phyloP scores from a whole-genome alignment of 2,797 vertebrate species.

The Paramormyrops hopkinsi region DNA sequence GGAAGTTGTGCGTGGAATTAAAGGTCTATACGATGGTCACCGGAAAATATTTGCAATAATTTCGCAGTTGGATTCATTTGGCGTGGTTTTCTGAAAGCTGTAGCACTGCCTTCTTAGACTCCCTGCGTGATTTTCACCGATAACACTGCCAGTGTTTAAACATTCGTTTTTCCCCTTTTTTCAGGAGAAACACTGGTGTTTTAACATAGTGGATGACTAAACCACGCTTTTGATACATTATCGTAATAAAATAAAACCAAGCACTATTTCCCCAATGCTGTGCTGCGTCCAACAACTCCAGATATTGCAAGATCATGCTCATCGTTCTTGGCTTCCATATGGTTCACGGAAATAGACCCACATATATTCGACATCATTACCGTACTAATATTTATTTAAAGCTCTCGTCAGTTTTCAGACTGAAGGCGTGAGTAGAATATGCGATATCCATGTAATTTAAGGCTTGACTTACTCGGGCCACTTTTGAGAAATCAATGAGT shows the following conservation, averaged over 20 bases:
- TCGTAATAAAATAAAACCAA: background rate
- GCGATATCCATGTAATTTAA: background rate
- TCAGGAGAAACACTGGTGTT: background rate
- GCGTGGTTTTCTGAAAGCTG: background rate
- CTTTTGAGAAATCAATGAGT: background rate
- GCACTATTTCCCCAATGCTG: background rate
- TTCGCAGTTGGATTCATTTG: background rate
- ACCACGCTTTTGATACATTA: background rate
- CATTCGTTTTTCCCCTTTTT: background rate
- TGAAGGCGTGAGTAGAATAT: background rate
- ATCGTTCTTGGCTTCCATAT: background rate
- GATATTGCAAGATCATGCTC: background rate
- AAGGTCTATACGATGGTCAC: background rate
- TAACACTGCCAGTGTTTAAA: background rate
- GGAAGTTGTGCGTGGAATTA: background rate
- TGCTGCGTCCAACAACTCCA: background rate
- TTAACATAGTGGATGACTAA: background rate
- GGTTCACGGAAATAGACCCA: background rate
- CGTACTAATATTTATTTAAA: constrained; percentile 9
- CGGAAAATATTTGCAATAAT: background rate
- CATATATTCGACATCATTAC: background rate
- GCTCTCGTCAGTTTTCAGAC: background rate
- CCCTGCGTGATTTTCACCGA: background rate
- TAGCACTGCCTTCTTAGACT: background rate
- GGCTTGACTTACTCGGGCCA: background rate